phyloP scores from a whole-genome alignment of 2,113 vertebrate genomes.

The Vimba vimba region DNA sequence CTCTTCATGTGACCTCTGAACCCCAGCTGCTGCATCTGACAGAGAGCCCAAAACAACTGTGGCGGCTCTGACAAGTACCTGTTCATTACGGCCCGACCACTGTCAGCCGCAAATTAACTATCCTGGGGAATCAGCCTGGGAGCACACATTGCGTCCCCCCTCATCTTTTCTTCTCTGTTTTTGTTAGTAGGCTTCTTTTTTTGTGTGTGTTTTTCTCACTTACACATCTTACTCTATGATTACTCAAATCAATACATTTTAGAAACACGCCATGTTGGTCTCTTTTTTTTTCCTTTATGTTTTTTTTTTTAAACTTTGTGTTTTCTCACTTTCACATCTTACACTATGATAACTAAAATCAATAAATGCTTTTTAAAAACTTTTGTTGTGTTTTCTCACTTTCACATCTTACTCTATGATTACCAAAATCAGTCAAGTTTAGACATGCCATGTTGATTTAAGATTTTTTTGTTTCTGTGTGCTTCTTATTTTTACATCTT shows the following conservation, averaged over 20 bases:
- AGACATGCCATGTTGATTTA: background rate
- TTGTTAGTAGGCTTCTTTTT: slow-evolving; percentile 11
- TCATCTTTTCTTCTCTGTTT: slow-evolving; percentile 45
- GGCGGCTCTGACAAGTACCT: slow-evolving; percentile 99
- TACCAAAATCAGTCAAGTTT: slow-evolving; percentile 6
- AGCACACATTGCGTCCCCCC: slow-evolving; percentile 76
- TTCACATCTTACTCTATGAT: slow-evolving; percentile 47
- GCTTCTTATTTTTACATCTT: background rate
- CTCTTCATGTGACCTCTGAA: slow-evolving; percentile 93
- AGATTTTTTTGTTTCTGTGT: background rate
- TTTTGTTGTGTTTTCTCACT: slow-evolving; percentile 22
- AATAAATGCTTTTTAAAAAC: background rate
- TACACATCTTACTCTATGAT: slow-evolving; percentile 48
- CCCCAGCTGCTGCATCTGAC: slow-evolving; percentile 99
- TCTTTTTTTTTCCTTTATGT: background rate
- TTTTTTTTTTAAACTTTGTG: background rate
- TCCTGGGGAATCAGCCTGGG: slow-evolving; percentile 95
- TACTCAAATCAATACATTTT: background rate
- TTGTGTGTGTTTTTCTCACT: slow-evolving; percentile 62
- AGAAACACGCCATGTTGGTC: background rate
- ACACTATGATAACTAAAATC: slow-evolving; percentile 39
- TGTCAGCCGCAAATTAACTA: slow-evolving; percentile 99
- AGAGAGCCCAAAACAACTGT: slow-evolving; percentile 99
- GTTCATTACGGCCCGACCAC: slow-evolving; percentile 98
- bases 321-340: slow-evolving; percentile 44